Evolutionary conservation across 2,113 vertebrate species (phyloP), one percentile per base, ranked within the genome.

Genomic region (Hyla sarda): DNA sequence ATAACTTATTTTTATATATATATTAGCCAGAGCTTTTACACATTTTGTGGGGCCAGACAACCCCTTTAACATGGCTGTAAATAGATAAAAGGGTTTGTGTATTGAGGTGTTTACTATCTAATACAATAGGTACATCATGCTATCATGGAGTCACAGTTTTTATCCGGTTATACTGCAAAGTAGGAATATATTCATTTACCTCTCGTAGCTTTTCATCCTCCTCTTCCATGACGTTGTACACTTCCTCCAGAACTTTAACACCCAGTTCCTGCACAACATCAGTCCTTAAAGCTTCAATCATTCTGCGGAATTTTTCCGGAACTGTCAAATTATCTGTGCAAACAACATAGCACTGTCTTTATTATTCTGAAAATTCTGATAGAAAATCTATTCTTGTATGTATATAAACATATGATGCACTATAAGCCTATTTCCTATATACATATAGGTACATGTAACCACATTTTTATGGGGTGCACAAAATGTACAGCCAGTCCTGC

Each of bases 261-360:
- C 98, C 98, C 50, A 99, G 82, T 48, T 95, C 98, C 88, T 94
- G 96, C 30, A 99, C 93, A 72, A 97, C 95, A 89, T 99, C 97
- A 77, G 95, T 96, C 86, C 97, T 96, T 89, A 99, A 89, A 71
- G 94, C 92, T 90, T 99, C 97, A 88, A 99, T 92, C 88, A 96
- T 95, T 92, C 96, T 96, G 87, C 93, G 95, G 37, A 99, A 95
- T 91, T 97, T 99, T 84, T 95, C 96, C 84, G 95, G 96, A 84
- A 95, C 95, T 19, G 96, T 92, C 5, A 92, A 89, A 47, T 93
- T 85, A 81, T 90, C 97, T 97, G 88, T 88, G 54, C 87, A 54
- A 87, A 60, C 89, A 72, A 89, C 78, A 65, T 73, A 1, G 71
- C 5, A 32, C 0, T 45, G 23, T 54, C 17, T 52, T 48, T 14